Conservation (phyloP, 2,113 vertebrate species). For the Peucedramus taeniatus region DNA sequence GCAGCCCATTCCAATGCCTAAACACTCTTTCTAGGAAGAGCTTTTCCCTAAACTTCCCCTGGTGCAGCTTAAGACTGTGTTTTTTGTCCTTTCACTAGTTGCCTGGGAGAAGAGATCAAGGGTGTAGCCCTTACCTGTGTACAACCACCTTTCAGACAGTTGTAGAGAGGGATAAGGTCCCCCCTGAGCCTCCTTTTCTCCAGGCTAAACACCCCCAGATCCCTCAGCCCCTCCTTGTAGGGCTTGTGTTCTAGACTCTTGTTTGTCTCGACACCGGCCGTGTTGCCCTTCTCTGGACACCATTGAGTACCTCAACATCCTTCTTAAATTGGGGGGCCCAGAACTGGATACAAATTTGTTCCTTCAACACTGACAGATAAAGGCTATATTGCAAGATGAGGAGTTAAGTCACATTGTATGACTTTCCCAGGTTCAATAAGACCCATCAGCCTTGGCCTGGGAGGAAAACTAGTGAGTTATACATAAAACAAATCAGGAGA, state of each 20-base stretch:
- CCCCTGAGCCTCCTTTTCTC: not conserved
- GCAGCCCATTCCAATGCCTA: not conserved
- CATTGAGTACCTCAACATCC: not conserved
- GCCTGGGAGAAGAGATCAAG: not conserved
- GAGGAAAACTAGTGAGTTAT: not conserved
- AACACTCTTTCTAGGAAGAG: not conserved
- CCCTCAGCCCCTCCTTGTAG: fast-evolving
- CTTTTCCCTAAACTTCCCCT: not conserved
- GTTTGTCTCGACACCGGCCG: not conserved
- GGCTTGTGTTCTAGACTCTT: not conserved
- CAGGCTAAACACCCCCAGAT: not conserved
- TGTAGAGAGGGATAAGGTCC: not conserved
- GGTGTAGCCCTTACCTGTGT: no score
- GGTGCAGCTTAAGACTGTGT: not conserved
- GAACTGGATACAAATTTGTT: not conserved
- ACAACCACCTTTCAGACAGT: not conserved
- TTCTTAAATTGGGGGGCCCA: not conserved
- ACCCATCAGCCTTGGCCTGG: not conserved
- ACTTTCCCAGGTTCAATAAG: not conserved
- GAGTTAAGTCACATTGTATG: not conserved
- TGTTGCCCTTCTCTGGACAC: not conserved
- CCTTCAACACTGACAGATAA: not conserved
- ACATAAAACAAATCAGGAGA: not conserved
- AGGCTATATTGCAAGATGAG: not conserved
- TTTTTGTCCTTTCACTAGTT: not conserved